These are phyloP conservation scores for Drosophila tanythrix DNA, from an alignment of 2,888 invertebrate species.

Conservation along the genomic window DNA sequence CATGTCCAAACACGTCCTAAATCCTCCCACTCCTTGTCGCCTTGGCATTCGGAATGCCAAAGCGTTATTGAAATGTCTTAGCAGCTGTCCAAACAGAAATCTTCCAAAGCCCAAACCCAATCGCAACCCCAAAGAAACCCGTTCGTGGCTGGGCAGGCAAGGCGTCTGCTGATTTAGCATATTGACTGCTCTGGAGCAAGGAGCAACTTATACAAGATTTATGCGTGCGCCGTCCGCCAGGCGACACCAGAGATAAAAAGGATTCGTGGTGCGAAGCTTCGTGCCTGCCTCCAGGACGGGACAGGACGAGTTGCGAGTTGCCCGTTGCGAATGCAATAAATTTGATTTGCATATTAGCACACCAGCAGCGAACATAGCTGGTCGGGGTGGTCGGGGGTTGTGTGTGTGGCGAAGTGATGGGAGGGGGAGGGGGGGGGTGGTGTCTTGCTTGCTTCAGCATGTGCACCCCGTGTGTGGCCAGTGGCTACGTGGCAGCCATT, in stretches of 20 bases:
- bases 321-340: constrained; percentile 70
- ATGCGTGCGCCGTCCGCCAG: constrained; percentile 69
- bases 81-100: constrained; percentile 75
- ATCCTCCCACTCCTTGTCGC: constrained; percentile 48
- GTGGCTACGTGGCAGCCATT: constrained; percentile 47
- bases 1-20: constrained; percentile 35
- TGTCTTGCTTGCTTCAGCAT: constrained; percentile 3
- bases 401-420: neutral
- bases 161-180: constrained; percentile 77
- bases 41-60: constrained; percentile 51
- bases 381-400: neutral
- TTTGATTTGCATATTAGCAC: constrained; percentile 82
- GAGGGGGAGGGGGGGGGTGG: neutral
- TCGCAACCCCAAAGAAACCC: constrained; percentile 4
- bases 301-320: constrained; percentile 11
- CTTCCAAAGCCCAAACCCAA: constrained; percentile 8
- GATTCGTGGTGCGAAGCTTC: constrained; percentile 63
- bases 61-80: constrained; percentile 76
- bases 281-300: neutral
- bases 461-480: constrained; percentile 38
- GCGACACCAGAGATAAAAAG: constrained; percentile 77
- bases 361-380: constrained; percentile 38
- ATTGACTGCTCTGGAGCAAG: constrained; percentile 74
- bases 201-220: constrained; percentile 83
- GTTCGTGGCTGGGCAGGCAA: constrained; percentile 10